Base-by-base conservation (phyloP, 2,113 vertebrate genomes). In the Picathartes gymnocephalus region DNA sequence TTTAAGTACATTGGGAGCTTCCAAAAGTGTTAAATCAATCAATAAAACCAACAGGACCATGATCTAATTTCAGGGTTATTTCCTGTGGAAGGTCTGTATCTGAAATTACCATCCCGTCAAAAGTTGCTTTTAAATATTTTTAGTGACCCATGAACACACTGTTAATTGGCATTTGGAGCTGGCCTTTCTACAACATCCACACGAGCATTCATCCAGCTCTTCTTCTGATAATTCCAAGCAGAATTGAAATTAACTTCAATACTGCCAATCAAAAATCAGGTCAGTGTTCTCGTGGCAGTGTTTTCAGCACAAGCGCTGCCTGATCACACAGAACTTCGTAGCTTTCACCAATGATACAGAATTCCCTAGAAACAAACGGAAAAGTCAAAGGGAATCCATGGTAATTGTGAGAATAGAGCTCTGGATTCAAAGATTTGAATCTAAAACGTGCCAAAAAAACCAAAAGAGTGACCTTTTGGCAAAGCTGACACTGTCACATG, bases 21-120 rank as follows among this genome's bases (percentile, higher is more conserved):
- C 93, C 65, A 79, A 37, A 84, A 68, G 10, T 11, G 37, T n/a
- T 84, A 86, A 85, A 92, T 77, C 88, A 80, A 91, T 87, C 83
- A 68, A 44, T 74, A 62, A 85, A 92, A 44, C 10, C 30, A 79
- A 42, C 20, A 25, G 45, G 14, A 27, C 12, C 54, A 33, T 33
- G 50, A 78, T 44, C 17, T 60, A 47, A 64, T 65, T 60, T 65
- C 62, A 80, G 10, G 20, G 71, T 86, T 53, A 60, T 64, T 84
- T 74, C 53, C 37, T 84, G 83, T 40, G 56, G 65, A 51, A 74
- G 47, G 9, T 27, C 53, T 79, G 20, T 40, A 28, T 60, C 53
- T 45, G n/a, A 85, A 81, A 74, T 64, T 24, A 57, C 18, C n/a
- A 33, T 16, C 50, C 68, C 76, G 54, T 76, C 61, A 69, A 31